phyloP scores from a whole-genome alignment of 2,113 vertebrate genomes.

The Maccullochella peelii region DNA sequence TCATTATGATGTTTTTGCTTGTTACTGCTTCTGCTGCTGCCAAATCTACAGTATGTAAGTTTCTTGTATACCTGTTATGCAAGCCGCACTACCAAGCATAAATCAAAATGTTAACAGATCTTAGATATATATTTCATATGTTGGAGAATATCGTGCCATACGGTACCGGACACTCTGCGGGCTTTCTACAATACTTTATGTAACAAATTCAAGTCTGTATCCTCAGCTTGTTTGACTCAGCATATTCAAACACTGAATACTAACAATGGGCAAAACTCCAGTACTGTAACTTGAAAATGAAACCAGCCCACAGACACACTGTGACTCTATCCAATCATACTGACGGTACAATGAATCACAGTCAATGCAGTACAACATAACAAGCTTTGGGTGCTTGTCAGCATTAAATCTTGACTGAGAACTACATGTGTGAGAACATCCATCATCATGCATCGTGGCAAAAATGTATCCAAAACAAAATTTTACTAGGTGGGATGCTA shows the following conservation, averaged over 20 bases:
- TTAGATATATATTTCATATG: not conserved
- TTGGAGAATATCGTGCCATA: not conserved
- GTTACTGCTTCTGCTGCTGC: not conserved
- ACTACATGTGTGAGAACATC: not conserved
- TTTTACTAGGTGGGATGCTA: not conserved
- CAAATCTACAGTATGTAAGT: not conserved
- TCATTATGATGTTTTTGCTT: not conserved
- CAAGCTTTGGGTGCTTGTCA: not conserved
- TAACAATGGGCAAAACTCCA: not conserved
- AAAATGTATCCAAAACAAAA: not conserved
- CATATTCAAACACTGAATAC: not conserved
- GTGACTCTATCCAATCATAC: not conserved
- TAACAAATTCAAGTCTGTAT: not conserved
- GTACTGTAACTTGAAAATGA: not conserved
- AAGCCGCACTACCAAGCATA: not conserved
- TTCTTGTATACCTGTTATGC: not conserved
- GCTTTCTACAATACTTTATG: not conserved
- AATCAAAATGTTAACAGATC: constrained; percentile 7
- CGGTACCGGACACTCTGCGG: not conserved
- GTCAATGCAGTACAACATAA: not conserved
- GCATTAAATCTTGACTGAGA: constrained; percentile 14
- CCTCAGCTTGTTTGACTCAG: not conserved
- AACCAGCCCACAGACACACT: not conserved
- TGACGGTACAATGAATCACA: constrained; percentile 8
- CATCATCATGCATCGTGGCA: not conserved